These are phyloP conservation scores for Ornithoptera priamus DNA, from an alignment of 2,888 invertebrate genomes.

Conservation along the genomic window DNA sequence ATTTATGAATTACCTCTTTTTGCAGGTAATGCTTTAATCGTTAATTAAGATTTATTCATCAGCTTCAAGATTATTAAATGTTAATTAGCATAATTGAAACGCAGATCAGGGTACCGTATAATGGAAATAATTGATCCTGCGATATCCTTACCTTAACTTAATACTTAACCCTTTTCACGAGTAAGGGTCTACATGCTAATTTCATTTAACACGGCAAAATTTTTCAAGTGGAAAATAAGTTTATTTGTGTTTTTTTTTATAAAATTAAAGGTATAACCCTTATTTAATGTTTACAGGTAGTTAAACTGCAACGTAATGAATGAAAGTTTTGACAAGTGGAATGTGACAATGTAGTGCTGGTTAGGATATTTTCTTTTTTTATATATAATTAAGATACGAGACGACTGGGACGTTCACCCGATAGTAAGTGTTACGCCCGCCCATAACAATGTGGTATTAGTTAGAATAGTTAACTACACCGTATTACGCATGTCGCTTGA, in stretches of 20 bases:
- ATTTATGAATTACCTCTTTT: not conserved
- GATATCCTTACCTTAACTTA: slow-evolving; percentile 11
- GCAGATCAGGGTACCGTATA: slow-evolving; percentile 10
- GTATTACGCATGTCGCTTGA: no score
- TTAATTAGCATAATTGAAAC: slow-evolving; percentile 11
- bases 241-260: not conserved
- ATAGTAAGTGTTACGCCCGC: no score
- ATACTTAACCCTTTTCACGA: slow-evolving; percentile 25
- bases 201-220: slow-evolving; percentile 17
- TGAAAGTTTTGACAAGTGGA: no score
- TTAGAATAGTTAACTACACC: no score
- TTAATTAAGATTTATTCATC: not conserved
- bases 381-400: no score
- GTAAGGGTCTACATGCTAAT: slow-evolving; percentile 16
- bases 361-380: no score
- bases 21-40: not conserved
- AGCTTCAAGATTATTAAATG: not conserved
- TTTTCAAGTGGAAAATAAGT: slow-evolving; percentile 24
- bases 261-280: not conserved
- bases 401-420: no score
- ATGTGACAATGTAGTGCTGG: no score
- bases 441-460: no score
- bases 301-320: no score
- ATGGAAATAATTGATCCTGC: slow-evolving; percentile 19
- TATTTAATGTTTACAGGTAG: no score